phyloP scores from a whole-genome alignment of 2,113 vertebrate species.

The Rousettus leschenaultii region DNA sequence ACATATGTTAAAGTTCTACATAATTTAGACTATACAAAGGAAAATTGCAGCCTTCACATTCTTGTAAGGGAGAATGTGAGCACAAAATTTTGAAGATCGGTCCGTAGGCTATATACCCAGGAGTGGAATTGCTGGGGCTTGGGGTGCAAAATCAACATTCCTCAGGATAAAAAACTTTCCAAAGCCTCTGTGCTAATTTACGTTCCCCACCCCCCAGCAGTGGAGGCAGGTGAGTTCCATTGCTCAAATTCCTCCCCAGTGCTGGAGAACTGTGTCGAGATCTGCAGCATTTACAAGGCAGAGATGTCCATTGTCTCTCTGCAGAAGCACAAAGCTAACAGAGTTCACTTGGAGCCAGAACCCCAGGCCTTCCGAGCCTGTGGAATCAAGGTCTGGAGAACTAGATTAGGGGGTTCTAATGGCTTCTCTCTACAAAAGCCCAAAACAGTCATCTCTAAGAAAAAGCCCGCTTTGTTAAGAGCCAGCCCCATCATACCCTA shows the following conservation, averaged over 20 bases:
- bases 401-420: background rate
- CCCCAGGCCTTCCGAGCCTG: background rate
- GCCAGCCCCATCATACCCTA: background rate
- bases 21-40: background rate
- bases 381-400: background rate
- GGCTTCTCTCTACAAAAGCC: background rate
- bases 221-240: rapidly evolving
- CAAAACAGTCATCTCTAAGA: background rate
- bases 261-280: background rate
- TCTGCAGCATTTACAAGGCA: background rate
- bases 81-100: background rate
- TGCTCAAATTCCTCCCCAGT: rapidly evolving
- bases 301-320: background rate
- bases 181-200: background rate
- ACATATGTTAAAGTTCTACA: background rate
- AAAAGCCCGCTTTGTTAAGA: background rate
- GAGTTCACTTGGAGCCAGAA: background rate
- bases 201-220: background rate
- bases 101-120: background rate
- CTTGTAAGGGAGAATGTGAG: background rate
- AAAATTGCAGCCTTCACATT: background rate
- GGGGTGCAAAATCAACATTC: background rate
- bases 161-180: background rate
- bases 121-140: too few species aligned
- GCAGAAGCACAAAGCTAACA: background rate